phyloP scores from a whole-genome alignment of 1,140 invertebrate species.

The Drosophila littoralis region DNA sequence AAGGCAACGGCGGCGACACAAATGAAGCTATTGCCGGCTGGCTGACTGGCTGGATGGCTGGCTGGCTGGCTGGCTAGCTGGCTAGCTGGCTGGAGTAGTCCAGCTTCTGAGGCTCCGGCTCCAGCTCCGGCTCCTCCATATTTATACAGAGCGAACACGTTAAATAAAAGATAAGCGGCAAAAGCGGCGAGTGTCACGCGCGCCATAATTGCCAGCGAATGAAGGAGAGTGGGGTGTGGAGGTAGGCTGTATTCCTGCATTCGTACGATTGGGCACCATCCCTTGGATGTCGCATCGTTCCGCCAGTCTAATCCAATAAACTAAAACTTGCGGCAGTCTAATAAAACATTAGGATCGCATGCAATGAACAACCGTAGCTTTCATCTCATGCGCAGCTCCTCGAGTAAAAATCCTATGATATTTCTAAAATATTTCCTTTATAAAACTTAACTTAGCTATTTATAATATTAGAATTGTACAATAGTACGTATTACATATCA shows the following conservation, averaged over 20 bases:
- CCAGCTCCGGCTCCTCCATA: constrained; percentile 61
- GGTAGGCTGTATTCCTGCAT: background rate
- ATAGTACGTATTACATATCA: too few species aligned
- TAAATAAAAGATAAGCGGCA: constrained; percentile 80
- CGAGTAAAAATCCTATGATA: background rate
- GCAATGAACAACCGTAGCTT: constrained; percentile 7
- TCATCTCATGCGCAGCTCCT: constrained; percentile 1
- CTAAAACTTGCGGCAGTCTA: constrained; percentile 51
- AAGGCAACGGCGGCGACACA: constrained; percentile 45
- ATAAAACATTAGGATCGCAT: constrained; percentile 7
- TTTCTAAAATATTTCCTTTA: background rate
- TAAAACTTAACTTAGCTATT: too few species aligned
- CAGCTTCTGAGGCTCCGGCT: constrained; percentile 11
- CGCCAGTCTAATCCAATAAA: constrained; percentile 69
- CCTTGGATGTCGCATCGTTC: constrained; percentile 53
- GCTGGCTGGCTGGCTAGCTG: constrained; percentile 15
- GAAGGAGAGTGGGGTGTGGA: background rate
- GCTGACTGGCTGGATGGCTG: constrained; percentile 18
- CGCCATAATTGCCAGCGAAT: constrained; percentile 46
- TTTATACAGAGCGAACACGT: constrained; percentile 79
- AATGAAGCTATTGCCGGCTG: constrained; percentile 73
- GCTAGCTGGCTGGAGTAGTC: constrained; percentile 1
- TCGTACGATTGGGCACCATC: constrained; percentile 9
- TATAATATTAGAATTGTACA: too few species aligned
- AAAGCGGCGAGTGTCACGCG: constrained; percentile 72